These are phyloP conservation scores for Hypomecis atomaria DNA, from an alignment of 2,888 invertebrate species.

Conservation along the genomic window DNA sequence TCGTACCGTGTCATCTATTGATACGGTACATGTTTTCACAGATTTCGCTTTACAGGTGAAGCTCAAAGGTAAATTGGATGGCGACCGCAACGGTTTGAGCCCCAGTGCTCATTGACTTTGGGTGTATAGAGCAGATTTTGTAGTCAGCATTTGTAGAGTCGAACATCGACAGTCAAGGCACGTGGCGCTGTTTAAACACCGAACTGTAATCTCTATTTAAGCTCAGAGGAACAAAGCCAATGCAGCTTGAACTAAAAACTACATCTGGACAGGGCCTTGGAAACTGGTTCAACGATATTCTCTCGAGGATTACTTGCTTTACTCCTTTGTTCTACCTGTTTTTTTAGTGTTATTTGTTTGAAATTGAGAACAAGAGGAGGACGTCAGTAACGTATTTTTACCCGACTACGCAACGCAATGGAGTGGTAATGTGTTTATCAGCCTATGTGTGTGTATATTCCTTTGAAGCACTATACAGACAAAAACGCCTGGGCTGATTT, in stretches of 20 bases:
- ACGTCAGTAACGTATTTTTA: too few relatives aligned
- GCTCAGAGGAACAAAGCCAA: constrained; percentile 29
- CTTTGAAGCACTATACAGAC: too few relatives aligned
- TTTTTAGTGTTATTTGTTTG: too few relatives aligned
- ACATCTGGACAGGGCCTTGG: constrained; percentile 22
- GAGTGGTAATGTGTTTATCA: too few relatives aligned
- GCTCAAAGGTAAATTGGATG: constrained; percentile 76
- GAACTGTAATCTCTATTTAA: constrained; percentile 28
- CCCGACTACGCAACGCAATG: too few relatives aligned
- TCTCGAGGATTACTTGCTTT: constrained; percentile 14
- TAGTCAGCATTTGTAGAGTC: constrained; percentile 46
- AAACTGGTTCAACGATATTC: constrained; percentile 20
- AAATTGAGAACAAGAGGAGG: too few relatives aligned
- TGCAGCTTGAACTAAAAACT: constrained; percentile 28
- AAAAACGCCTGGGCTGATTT: too few relatives aligned
- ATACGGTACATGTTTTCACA: constrained; percentile 49
- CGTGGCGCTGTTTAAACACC: constrained; percentile 33
- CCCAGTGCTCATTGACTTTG: constrained; percentile 54
- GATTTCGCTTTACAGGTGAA: constrained; percentile 55
- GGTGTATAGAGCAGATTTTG: constrained; percentile 50
- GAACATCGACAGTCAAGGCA: constrained; percentile 26
- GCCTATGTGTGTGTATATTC: too few relatives aligned
- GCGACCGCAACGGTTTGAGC: constrained; percentile 63
- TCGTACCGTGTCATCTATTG: constrained; percentile 33
- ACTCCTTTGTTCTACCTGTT: not conserved